Percentiles rank a stretch among this genome's conserved stretches.
Conservation (phyloP, 2,113 vertebrate species). For the Atlantisia rogersi region DNA sequence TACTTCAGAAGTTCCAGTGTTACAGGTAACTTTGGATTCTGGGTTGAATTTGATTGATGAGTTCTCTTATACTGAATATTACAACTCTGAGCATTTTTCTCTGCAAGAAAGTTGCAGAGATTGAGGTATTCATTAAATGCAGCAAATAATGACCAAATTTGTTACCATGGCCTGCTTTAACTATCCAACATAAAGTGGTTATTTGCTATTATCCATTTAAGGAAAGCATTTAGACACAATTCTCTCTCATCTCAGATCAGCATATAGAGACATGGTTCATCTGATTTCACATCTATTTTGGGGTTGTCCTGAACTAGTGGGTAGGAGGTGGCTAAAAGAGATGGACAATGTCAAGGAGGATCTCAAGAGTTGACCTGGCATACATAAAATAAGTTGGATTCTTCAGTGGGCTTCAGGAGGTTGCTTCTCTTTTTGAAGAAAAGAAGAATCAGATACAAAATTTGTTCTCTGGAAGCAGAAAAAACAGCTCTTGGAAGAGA, state of each 20-base stretch:
- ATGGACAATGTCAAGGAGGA: neutral
- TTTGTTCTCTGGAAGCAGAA: neutral
- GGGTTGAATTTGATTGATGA: neutral
- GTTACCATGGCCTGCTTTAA: neutral
- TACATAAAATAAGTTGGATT: neutral
- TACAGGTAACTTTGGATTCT: slow-evolving; percentile 2
- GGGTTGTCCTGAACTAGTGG: neutral
- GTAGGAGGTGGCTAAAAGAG: neutral
- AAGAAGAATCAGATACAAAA: neutral
- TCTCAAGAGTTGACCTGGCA: neutral
- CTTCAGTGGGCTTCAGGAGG: neutral
- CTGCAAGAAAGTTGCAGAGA: neutral
- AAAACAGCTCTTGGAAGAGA: neutral
- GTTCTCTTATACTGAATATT: neutral
- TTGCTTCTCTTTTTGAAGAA: neutral
- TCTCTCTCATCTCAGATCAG: neutral
- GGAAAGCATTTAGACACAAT: neutral
- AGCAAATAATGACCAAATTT: neutral
- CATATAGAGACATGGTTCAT: neutral
- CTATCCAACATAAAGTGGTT: neutral
- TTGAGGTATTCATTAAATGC: neutral
- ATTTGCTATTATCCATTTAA: neutral
- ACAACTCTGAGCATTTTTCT: neutral
- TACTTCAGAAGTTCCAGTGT: slow-evolving; percentile 39
- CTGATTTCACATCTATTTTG: neutral